A percentile compares a stretch with the other conserved stretches of the same genome.
Conservation (phyloP, 2,797 vertebrate genomes). For the Rousettus madagascariensis region DNA sequence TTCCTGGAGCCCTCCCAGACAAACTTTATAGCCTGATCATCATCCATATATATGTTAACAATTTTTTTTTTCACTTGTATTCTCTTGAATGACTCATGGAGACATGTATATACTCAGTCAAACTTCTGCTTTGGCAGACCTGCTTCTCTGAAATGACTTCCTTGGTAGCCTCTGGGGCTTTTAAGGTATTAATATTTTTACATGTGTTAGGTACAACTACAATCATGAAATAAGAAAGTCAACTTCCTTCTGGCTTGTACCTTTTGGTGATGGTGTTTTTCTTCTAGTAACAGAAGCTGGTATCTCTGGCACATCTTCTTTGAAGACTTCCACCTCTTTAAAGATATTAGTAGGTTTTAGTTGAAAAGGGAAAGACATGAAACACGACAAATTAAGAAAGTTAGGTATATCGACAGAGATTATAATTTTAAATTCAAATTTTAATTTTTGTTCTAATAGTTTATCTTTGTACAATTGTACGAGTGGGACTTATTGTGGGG, state of each 20-base stretch:
- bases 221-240: background rate
- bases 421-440: slow-evolving; percentile 27
- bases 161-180: background rate
- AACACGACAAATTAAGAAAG: background rate
- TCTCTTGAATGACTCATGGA: background rate
- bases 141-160: slow-evolving; percentile 27
- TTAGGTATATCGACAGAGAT: background rate
- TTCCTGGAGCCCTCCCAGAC: background rate
- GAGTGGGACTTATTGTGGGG: background rate
- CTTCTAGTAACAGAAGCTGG: slow-evolving; percentile 47
- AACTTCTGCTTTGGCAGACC: background rate
- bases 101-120: background rate
- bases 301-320: slow-evolving; percentile 78
- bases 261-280: slow-evolving; percentile 50
- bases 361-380: slow-evolving; percentile 46
- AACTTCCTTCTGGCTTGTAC: slow-evolving; percentile 58
- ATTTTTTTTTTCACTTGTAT: background rate
- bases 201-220: background rate
- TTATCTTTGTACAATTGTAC: slow-evolving; percentile 4
- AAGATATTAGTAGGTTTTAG: slow-evolving; percentile 81
- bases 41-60: background rate
- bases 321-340: slow-evolving; percentile 80
- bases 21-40: background rate
- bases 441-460: background rate
- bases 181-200: slow-evolving; percentile 63